These are phyloP conservation scores for Caprella mutica DNA, from an alignment of 2,888 invertebrate species.

Conservation along the genomic window DNA sequence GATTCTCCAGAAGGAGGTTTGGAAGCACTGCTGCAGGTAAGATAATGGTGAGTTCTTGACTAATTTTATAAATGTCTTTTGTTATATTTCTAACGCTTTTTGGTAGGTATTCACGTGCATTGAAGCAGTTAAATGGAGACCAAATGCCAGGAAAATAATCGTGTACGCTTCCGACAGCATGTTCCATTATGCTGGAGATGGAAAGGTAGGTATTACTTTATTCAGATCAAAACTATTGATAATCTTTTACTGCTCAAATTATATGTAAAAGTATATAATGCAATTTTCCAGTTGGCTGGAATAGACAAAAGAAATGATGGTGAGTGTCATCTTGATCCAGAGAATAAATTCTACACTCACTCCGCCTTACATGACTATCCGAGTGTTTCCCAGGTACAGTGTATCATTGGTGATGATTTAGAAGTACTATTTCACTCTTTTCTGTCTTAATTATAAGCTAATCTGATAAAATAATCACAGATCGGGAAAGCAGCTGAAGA, in stretches of 20 bases:
- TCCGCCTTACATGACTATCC: slow-evolving; percentile 8
- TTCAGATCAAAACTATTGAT: no score
- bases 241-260: no score
- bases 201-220: slow-evolving; percentile 56
- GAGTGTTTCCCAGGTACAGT: neutral
- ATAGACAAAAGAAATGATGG: neutral
- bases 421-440: no score
- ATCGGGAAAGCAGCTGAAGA: no score
- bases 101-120: slow-evolving; percentile 84
- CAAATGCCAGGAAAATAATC: slow-evolving; percentile 77
- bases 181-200: slow-evolving; percentile 99
- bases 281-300: slow-evolving; percentile 1
- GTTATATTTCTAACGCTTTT: no score
- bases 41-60: no score
- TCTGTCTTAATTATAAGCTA: no score
- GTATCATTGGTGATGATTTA: no score
- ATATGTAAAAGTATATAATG: no score
- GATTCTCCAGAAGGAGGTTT: slow-evolving; percentile 99
- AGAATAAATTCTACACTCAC: neutral
- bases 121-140: slow-evolving; percentile 85
- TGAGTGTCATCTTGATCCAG: neutral
- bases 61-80: no score
- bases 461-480: no score
- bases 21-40: slow-evolving; percentile 99
- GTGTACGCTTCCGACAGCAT: slow-evolving; percentile 98